Evolutionary conservation across 1,140 invertebrate species (phyloP).

Genomic region (Drosophila sp.): DNA sequence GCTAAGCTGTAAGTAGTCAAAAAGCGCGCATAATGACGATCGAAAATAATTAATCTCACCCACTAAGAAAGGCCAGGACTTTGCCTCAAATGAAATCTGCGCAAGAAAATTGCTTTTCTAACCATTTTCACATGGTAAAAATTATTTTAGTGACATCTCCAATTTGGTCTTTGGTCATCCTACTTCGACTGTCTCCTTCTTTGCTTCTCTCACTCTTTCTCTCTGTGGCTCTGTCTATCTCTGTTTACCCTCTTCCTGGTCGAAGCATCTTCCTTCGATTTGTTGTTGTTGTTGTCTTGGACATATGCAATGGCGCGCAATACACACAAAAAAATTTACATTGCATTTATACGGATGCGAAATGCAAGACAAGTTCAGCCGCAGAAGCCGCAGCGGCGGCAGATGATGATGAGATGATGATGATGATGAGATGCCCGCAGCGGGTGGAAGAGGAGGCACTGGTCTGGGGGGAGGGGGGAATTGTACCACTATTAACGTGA

Average conservation of each 20-base stretch:
- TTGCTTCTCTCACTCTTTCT: too few species aligned
- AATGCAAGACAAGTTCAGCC: slow-evolving; percentile 55
- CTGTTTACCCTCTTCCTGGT: slow-evolving; percentile 7
- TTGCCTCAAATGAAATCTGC: too few species aligned
- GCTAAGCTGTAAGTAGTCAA: too few species aligned
- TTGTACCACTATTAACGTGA: slow-evolving; percentile 75
- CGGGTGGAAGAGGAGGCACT: slow-evolving; percentile 1
- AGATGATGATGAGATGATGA: slow-evolving; percentile 23
- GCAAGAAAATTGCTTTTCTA: background rate
- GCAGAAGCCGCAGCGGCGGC: background rate
- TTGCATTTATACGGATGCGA: slow-evolving; percentile 79
- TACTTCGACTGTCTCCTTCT: background rate
- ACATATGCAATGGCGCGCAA: slow-evolving; percentile 78
- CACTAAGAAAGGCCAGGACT: too few species aligned
- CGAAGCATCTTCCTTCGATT: slow-evolving; percentile 22
- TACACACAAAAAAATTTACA: slow-evolving; percentile 78
- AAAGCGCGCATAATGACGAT: too few species aligned
- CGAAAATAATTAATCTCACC: too few species aligned
- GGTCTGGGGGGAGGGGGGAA: slow-evolving; percentile 29
- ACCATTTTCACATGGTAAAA: background rate
- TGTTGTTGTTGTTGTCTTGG: slow-evolving; percentile 61
- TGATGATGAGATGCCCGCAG: slow-evolving; percentile 23
- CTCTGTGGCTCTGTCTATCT: slow-evolving; percentile 1
- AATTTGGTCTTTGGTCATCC: slow-evolving; percentile 11
- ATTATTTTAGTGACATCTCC: slow-evolving; percentile 5